phyloP scores from a whole-genome alignment of 2,888 invertebrate species.

The Ophion slaviceki region DNA sequence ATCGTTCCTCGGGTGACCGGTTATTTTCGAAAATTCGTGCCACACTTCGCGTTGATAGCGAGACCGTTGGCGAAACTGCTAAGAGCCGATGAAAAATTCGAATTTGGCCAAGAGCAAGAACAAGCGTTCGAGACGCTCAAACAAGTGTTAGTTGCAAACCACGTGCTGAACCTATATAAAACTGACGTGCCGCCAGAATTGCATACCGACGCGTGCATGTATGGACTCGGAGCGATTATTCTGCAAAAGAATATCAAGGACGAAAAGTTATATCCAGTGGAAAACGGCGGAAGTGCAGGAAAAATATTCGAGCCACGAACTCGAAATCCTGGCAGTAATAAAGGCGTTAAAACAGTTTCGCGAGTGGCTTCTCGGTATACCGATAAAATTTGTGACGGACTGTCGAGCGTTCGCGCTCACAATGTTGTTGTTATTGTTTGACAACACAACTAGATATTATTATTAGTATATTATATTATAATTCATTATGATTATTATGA shows the following conservation, averaged over 20 bases:
- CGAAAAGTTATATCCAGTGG: constrained; percentile 34
- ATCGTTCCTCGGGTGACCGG: constrained; percentile 66
- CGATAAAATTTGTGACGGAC: constrained; percentile 24
- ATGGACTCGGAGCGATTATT: constrained; percentile 61
- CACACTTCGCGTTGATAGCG: constrained; percentile 65
- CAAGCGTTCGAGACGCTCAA: constrained; percentile 57
- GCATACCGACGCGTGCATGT: constrained; percentile 34
- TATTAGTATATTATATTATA: too few species aligned
- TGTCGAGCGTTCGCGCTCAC: constrained; percentile 34
- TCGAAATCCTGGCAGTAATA: constrained; percentile 60
- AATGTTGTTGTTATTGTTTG: not conserved
- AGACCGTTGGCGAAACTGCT: constrained; percentile 71
- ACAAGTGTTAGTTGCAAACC: constrained; percentile 11
- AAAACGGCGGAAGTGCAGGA: constrained; percentile 28
- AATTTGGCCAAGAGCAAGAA: constrained; percentile 44
- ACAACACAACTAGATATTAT: too few species aligned
- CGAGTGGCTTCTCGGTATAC: constrained; percentile 26
- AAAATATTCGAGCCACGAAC: constrained; percentile 24
- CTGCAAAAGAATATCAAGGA: constrained; percentile 34
- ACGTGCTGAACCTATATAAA: constrained; percentile 38
- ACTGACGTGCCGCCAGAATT: constrained; percentile 18
- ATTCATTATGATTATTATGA: too few species aligned
- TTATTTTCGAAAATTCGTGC: constrained; percentile 66
- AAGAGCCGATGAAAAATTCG: constrained; percentile 62
- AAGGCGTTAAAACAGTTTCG: constrained; percentile 23